Evolutionary conservation across 2,888 invertebrate species (phyloP).

Genomic region (Aporophyla nigra): DNA sequence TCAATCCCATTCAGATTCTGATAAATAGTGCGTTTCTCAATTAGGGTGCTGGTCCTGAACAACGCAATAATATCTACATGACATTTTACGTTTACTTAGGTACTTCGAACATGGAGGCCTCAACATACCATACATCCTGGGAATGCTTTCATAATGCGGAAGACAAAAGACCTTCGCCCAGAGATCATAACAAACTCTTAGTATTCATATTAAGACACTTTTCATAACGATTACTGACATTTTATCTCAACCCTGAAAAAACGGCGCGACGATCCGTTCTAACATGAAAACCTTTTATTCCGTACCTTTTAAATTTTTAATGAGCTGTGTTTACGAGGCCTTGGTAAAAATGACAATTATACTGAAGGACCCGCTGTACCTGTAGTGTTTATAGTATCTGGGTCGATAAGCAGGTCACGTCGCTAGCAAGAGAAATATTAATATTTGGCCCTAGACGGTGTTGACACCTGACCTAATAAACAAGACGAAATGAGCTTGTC

Average conservation of each 20-base stretch:
- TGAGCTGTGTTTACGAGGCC: conserved; percentile 40
- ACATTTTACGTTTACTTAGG: neutral
- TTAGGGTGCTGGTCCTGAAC: too few relatives aligned
- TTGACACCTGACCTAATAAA: conserved; percentile 64
- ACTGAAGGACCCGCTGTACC: conserved; percentile 3
- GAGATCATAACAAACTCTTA: neutral
- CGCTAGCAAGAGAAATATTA: conserved; percentile 53
- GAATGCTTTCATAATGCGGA: neutral
- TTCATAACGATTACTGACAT: conserved; percentile 22
- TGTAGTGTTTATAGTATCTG: conserved; percentile 13
- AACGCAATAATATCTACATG: neutral
- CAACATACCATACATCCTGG: neutral
- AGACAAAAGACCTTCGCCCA: neutral
- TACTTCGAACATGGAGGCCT: neutral
- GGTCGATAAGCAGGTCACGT: conserved; percentile 53
- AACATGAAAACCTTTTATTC: conserved; percentile 30
- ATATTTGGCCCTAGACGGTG: conserved; percentile 55
- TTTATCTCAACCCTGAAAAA: conserved; percentile 24
- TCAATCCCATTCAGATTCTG: too few relatives aligned
- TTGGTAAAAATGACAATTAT: conserved; percentile 42
- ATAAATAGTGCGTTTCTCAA: too few relatives aligned
- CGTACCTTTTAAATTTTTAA: conserved; percentile 35
- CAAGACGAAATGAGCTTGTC: conserved; percentile 64
- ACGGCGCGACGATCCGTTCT: neutral
- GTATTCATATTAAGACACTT: neutral